phyloP scores from a whole-genome alignment of 2,797 vertebrate species.

The Lepus townsendii region DNA sequence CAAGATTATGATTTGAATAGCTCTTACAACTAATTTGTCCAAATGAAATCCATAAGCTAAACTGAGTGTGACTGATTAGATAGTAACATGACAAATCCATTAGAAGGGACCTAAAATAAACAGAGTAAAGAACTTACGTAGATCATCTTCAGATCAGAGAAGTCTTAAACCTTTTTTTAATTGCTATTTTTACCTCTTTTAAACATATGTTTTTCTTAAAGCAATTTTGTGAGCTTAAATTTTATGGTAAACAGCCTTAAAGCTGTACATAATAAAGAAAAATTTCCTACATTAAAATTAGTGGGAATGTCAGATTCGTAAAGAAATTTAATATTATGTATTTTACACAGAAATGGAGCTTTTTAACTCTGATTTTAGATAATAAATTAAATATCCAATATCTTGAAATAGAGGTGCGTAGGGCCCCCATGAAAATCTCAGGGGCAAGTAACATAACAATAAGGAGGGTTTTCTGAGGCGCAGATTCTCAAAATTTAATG shows the following conservation, averaged over 20 bases:
- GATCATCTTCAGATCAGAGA: constrained; percentile 58
- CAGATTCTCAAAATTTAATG: background rate
- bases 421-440: background rate
- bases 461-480: background rate
- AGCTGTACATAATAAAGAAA: background rate
- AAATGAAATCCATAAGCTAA: constrained; percentile 58
- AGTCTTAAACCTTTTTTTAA: constrained; percentile 46
- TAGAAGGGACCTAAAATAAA: constrained; percentile 65
- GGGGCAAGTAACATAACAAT: background rate
- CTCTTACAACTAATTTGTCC: constrained; percentile 59
- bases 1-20: constrained; percentile 55
- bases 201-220: constrained; percentile 64
- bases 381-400: constrained; percentile 44
- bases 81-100: constrained; percentile 56
- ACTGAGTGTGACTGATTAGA: constrained; percentile 57
- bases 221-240: constrained; percentile 47
- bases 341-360: constrained; percentile 42
- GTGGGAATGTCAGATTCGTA: background rate
- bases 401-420: background rate
- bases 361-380: constrained; percentile 11
- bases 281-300: constrained; percentile 4
- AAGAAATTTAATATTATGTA: background rate
- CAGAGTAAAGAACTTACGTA: constrained; percentile 25
- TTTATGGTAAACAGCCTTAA: constrained; percentile 50
- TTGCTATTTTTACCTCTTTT: constrained; percentile 61